Base-by-base conservation (phyloP, 2,797 vertebrate species). In the Melanotaenia boesemani region DNA sequence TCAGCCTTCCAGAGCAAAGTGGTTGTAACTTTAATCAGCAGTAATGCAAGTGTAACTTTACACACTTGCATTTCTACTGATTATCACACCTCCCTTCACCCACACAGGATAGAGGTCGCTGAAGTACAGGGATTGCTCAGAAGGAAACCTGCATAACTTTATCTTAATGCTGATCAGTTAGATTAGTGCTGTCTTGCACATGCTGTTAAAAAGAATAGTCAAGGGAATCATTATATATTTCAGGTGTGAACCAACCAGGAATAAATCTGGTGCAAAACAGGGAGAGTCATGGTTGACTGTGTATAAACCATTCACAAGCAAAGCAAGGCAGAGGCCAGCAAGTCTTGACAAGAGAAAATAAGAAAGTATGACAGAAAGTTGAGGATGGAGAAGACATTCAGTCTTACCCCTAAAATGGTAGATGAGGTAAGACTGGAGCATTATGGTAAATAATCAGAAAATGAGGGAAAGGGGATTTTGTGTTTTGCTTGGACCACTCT, bases 261-360 rank as follows among this genome's bases (percentile, higher is more conserved):
- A 26, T 60, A 52, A 63, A 74, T 61, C 57, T 64, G 68, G 41
- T 34, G 66, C 57, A 77, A 76, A 61, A 58, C 65, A 46, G 69
- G 57, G 57, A 67, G 60, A 30, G 69, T 41, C 65, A 30, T 36
- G 16, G 15, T 34, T 22, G 15, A 76, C 34, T 58, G 46, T 70
- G 72, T 70, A 64, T 41, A 59, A 75, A 82, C 57, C 78, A 73
- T 72, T 67, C 12, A 70, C 65, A 59, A 28, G 39, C 39, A n/a
- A 34, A 73, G 55, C 41, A 3, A 62, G 50, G 81, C 77, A 72
- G 78, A 56, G 71, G 77, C 68, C 70, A 80, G 80, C 89, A 85
- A 81, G 90, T 90, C 70, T 1, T 66, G 78, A 89, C 90, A 88
- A 13, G 85, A 88, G 68, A 20, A 46, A 69, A 9, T 39, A 18